Evolutionary conservation across 92 coral and sea anemone species (phyloP).

Genomic region (Epizoanthus stellaris): DNA sequence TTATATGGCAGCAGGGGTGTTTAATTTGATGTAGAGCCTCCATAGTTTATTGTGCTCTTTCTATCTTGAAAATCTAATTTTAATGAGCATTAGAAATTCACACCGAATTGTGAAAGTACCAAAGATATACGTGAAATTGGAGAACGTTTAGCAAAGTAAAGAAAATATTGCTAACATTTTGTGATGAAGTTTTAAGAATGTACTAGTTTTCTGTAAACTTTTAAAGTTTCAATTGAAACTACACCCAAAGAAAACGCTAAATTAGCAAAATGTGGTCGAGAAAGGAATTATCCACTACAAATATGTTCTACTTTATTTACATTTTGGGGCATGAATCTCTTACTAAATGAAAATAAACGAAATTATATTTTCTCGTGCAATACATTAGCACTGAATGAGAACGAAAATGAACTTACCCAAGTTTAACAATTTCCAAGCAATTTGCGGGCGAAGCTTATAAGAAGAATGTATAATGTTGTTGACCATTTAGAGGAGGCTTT

Average conservation of each 20-base stretch:
- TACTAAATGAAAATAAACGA: slow-evolving; percentile 1
- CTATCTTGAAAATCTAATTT: background rate
- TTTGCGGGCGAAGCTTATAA: too few species aligned
- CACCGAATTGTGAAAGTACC: slow-evolving; percentile 10
- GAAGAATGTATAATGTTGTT: too few species aligned
- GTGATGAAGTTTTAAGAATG: background rate
- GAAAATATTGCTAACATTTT: background rate
- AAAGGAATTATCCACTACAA: too few species aligned
- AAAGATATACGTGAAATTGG: background rate
- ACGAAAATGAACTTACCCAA: background rate
- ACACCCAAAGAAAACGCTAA: background rate
- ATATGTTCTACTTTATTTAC: too few species aligned
- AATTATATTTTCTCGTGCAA: background rate
- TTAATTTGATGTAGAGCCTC: background rate
- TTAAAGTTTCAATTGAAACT: background rate
- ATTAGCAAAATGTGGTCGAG: too few species aligned
- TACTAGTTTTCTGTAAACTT: background rate
- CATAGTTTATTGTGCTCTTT: background rate
- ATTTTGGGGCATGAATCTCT: background rate
- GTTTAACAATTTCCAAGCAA: background rate
- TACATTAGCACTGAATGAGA: background rate
- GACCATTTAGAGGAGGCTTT: too few species aligned
- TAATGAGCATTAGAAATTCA: slow-evolving; percentile 7
- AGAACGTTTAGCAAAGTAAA: background rate
- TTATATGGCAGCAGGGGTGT: background rate